phyloP scores from a whole-genome alignment of 1,140 invertebrate genomes.

The Octopus bimaculoides region DNA sequence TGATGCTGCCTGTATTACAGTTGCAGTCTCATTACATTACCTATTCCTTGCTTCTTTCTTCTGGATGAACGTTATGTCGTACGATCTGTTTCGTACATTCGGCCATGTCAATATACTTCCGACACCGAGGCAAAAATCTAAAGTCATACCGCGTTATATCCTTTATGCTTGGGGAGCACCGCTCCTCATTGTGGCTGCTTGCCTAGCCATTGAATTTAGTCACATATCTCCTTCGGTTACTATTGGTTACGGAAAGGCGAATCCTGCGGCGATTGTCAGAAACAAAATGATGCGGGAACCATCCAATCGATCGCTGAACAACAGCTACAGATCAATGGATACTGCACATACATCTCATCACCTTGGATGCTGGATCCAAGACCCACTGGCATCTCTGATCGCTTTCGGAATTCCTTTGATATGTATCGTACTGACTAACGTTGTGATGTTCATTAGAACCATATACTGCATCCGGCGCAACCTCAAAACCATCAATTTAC shows the following conservation, averaged over 20 bases:
- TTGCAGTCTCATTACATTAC: slow-evolving; percentile 61
- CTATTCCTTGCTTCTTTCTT: slow-evolving; percentile 63
- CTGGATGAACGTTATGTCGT: slow-evolving; percentile 66
- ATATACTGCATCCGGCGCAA: slow-evolving; percentile 61
- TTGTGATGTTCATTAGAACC: slow-evolving; percentile 51
- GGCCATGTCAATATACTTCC: slow-evolving; percentile 42
- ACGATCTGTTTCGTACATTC: slow-evolving; percentile 67
- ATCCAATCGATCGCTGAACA: background rate
- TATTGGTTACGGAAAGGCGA: slow-evolving; percentile 36
- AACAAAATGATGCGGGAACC: background rate
- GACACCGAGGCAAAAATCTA: slow-evolving; percentile 34
- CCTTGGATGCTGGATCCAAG: slow-evolving; percentile 59
- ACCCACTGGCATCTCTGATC: slow-evolving; percentile 46
- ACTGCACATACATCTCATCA: background rate
- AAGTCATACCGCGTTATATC: slow-evolving; percentile 60
- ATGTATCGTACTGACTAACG: slow-evolving; percentile 50
- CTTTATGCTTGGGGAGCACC: slow-evolving; percentile 63
- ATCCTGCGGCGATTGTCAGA: background rate
- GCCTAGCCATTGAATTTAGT: slow-evolving; percentile 59
- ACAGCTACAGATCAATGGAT: background rate
- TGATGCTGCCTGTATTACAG: slow-evolving; percentile 36
- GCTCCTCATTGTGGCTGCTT: slow-evolving; percentile 55
- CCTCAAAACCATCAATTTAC: slow-evolving; percentile 27
- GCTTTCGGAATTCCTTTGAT: slow-evolving; percentile 55
- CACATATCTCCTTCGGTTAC: slow-evolving; percentile 35